phyloP scores from a whole-genome alignment of 2,797 vertebrate genomes.

The Notamacropus eugenii region DNA sequence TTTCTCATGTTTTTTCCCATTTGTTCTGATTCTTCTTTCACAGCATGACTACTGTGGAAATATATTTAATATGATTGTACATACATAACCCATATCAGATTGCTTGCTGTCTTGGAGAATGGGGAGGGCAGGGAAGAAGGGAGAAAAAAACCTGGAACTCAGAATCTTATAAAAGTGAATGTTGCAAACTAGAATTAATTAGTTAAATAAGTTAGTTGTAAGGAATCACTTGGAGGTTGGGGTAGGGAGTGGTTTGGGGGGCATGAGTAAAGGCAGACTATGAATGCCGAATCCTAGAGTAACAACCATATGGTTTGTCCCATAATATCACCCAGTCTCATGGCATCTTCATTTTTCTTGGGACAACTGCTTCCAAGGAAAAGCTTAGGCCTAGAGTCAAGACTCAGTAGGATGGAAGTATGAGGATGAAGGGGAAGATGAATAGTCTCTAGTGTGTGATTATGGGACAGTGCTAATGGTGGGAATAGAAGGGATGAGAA shows the following conservation, averaged over 20 bases:
- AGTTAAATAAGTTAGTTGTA: too few relatives aligned
- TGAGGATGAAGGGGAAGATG: background rate
- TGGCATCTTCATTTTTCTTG: too few relatives aligned
- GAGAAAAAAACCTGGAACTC: too few relatives aligned
- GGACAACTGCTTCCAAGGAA: background rate
- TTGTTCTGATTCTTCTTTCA: too few relatives aligned
- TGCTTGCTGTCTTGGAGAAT: too few relatives aligned
- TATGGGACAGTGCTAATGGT: background rate
- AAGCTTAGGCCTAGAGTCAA: background rate
- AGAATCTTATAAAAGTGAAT: too few relatives aligned
- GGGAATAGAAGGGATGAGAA: background rate
- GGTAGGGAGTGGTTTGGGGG: background rate
- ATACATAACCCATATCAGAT: too few relatives aligned
- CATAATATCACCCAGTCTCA: background rate
- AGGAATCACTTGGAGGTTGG: background rate
- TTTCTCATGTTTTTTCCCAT: too few relatives aligned
- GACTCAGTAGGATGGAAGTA: background rate
- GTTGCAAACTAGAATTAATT: too few relatives aligned
- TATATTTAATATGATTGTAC: too few relatives aligned
- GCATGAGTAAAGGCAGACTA: background rate
- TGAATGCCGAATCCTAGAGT: background rate
- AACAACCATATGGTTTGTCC: background rate
- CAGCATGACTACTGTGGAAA: too few relatives aligned
- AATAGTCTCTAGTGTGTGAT: background rate
- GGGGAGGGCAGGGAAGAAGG: too few relatives aligned